phyloP scores from a whole-genome alignment of 1,140 invertebrate species.

The Magallana angulata region DNA sequence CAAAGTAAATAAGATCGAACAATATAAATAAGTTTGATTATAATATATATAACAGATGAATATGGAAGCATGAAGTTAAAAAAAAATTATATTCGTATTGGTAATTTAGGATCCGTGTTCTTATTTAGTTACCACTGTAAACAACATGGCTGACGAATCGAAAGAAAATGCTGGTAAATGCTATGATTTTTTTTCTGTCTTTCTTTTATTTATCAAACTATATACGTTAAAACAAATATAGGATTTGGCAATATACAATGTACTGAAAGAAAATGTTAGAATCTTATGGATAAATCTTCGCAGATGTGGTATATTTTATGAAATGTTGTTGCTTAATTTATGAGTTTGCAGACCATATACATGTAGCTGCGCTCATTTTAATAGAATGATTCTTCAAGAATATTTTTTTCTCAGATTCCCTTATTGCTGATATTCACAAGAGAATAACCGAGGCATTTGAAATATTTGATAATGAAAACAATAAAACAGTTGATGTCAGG shows the following conservation, averaged over 20 bases:
- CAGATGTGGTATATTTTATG: not conserved
- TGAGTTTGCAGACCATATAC: not conserved
- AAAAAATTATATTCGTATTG: slow-evolving; percentile 27
- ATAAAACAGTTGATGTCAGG: slow-evolving; percentile 89
- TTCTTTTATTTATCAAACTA: too few relatives aligned
- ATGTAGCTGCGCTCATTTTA: not conserved
- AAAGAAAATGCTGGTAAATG: slow-evolving; percentile 66
- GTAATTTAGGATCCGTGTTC: not conserved
- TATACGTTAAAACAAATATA: too few relatives aligned
- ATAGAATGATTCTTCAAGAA: not conserved
- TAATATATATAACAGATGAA: too few relatives aligned
- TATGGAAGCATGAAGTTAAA: not conserved
- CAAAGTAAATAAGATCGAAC: too few relatives aligned
- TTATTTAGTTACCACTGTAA: slow-evolving; percentile 61
- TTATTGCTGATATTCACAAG: slow-evolving; percentile 77
- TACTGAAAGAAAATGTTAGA: too few relatives aligned
- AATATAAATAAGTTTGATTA: too few relatives aligned
- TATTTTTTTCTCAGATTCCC: slow-evolving; percentile 72
- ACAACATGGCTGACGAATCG: slow-evolving; percentile 68
- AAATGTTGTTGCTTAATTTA: not conserved
- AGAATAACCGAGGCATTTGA: slow-evolving; percentile 92
- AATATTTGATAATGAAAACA: slow-evolving; percentile 92
- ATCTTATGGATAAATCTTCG: too few relatives aligned
- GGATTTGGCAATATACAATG: too few relatives aligned
- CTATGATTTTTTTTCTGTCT: too few relatives aligned